Evolutionary conservation across 2,888 invertebrate species (phyloP).

Genomic region (Acanthopleura granulata): DNA sequence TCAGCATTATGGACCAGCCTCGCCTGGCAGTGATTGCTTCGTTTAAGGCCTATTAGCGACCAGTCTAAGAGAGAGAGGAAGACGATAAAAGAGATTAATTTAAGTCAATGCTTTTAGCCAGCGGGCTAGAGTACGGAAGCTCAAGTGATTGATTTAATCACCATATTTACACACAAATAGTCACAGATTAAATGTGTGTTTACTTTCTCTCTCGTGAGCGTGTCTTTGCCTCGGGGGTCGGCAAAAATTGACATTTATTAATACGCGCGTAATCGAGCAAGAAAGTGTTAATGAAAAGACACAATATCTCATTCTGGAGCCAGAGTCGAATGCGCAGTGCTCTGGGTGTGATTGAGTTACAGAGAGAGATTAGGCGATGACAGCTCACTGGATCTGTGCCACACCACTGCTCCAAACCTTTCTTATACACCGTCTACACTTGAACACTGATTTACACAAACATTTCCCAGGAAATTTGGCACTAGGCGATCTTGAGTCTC

Average conservation of each 20-base stretch:
- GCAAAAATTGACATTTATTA: constrained; percentile 17
- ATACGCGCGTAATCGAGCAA: constrained; percentile 19
- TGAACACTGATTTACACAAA: not conserved
- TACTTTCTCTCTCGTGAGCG: constrained; percentile 7
- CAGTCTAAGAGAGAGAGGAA: constrained; percentile 14
- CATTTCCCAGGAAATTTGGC: constrained; percentile 2
- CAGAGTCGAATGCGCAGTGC: not conserved
- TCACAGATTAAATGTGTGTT: constrained; percentile 18
- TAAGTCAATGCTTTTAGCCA: constrained; percentile 14
- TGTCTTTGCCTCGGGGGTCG: constrained; percentile 3
- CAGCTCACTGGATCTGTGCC: not conserved
- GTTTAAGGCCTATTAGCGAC: constrained; percentile 16
- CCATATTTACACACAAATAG: constrained; percentile 17
- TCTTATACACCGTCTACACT: not conserved
- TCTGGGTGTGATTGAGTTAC: constrained; percentile 1
- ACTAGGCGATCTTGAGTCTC: not conserved
- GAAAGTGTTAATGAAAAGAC: constrained; percentile 20
- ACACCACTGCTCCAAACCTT: not conserved
- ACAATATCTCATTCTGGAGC: constrained; percentile 11
- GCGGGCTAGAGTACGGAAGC: not conserved
- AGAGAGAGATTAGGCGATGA: not conserved
- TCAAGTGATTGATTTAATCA: constrained; percentile 20
- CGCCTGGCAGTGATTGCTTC: not conserved
- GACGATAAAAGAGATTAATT: constrained; percentile 17
- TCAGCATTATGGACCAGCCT: not conserved